These are phyloP conservation scores for Plutomurus gul DNA, from an alignment of 1,140 invertebrate genomes.

Conservation along the genomic window DNA sequence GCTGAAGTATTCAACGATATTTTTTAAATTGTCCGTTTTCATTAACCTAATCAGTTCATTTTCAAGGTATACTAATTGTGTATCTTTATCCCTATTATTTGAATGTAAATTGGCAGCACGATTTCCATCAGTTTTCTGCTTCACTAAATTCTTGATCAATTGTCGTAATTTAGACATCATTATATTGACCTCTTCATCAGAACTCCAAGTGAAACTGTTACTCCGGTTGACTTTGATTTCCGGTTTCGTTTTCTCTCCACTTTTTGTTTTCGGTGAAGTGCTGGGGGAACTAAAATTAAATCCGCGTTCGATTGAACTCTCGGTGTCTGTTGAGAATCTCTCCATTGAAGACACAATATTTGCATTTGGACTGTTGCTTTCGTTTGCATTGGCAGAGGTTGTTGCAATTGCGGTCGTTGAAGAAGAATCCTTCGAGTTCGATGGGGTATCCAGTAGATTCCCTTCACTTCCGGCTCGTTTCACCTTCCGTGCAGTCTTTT, in stretches of 20 bases:
- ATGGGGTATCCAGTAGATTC: constrained; percentile 9
- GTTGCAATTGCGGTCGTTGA: not conserved
- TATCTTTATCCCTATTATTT: constrained; percentile 32
- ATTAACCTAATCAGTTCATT: constrained; percentile 82
- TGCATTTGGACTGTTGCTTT: not conserved
- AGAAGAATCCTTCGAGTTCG: not conserved
- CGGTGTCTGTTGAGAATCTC: not conserved
- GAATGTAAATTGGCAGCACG: constrained; percentile 57
- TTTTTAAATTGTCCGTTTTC: constrained; percentile 89
- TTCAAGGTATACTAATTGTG: constrained; percentile 52
- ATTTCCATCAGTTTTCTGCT: constrained; percentile 52
- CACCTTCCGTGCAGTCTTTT: constrained; percentile 46
- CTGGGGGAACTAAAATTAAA: not conserved
- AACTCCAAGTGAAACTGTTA: constrained; percentile 69
- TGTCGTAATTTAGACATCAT: constrained; percentile 94
- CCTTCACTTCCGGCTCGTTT: constrained; percentile 25
- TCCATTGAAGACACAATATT: not conserved
- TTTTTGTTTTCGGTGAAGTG: not conserved
- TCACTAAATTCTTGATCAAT: constrained; percentile 84
- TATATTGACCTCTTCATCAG: constrained; percentile 88
- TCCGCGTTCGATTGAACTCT: not conserved
- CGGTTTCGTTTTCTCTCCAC: constrained; percentile 11
- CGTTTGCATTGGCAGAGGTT: not conserved
- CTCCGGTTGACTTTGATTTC: constrained; percentile 39
- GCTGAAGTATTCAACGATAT: constrained; percentile 87